Percentiles rank a stretch among this genome's conserved stretches.
Conservation (phyloP, 2,888 invertebrate species). For the Himalopsyche anomala region DNA sequence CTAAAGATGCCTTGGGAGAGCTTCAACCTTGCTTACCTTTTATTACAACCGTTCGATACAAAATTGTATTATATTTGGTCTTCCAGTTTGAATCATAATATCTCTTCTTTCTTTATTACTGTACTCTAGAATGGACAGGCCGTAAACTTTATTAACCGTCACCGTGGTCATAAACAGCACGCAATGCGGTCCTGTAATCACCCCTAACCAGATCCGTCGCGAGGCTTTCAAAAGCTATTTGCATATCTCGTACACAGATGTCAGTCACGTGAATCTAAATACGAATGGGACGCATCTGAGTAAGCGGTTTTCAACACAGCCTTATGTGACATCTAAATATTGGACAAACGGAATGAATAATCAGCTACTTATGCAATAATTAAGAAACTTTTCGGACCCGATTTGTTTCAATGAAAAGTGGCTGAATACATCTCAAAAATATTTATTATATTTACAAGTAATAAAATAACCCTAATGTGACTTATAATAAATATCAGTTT, state of each 20-base stretch:
- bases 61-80: no score
- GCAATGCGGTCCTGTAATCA: not conserved
- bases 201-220: not conserved
- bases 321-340: slow-evolving; percentile 25
- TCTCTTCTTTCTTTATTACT: no score
- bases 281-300: slow-evolving; percentile 34
- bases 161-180: not conserved
- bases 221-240: slow-evolving; percentile 50
- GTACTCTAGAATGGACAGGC: no score
- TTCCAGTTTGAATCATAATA: no score
- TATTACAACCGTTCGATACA: no score
- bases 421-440: no score
- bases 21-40: no score
- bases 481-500: no score
- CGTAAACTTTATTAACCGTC: no score
- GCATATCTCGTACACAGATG: slow-evolving; percentile 47
- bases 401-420: not conserved
- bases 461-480: no score
- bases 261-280: slow-evolving; percentile 37
- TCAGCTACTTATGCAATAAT: not conserved
- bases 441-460: no score
- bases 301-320: slow-evolving; percentile 16
- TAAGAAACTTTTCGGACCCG: not conserved
- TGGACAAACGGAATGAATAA: slow-evolving; percentile 16
- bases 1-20: no score